Evolutionary conservation across 2,888 invertebrate species (phyloP).

Genomic region (Trisateles emortualis): DNA sequence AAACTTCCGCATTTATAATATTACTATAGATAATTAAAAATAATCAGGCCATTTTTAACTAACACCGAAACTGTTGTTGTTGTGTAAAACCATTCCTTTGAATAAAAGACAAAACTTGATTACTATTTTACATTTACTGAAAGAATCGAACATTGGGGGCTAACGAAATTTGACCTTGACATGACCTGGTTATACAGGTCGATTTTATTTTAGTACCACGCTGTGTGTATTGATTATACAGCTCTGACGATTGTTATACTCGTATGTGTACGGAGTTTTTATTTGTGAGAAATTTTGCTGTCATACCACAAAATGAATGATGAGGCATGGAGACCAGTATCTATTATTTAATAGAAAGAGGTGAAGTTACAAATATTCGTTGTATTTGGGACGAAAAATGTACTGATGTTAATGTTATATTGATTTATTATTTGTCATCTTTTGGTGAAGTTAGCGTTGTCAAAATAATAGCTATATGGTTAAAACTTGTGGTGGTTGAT

Average conservation of each 20-base stretch:
- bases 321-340: neutral
- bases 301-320: neutral
- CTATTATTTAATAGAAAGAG: no score
- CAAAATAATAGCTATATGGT: no score
- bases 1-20: no score
- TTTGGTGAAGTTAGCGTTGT: no score
- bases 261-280: slow-evolving; percentile 3
- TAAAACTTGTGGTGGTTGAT: no score
- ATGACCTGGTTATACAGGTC: slow-evolving; percentile 47
- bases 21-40: no score
- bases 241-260: slow-evolving; percentile 5
- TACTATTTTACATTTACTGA: slow-evolving; percentile 22
- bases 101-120: slow-evolving; percentile 21
- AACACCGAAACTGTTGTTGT: no score
- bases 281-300: slow-evolving; percentile 7
- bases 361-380: no score
- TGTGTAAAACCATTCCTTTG: neutral
- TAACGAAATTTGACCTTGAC: slow-evolving; percentile 47
- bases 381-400: no score
- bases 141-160: slow-evolving; percentile 19
- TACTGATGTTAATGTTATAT: no score
- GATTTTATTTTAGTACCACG: slow-evolving; percentile 48
- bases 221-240: slow-evolving; percentile 43
- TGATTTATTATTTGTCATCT: no score
- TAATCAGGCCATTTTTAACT: no score